Evolutionary conservation across 1,140 invertebrate genomes (phyloP), one percentile per base, ranked within the genome.

Genomic region (Sogatella furcifera): DNA sequence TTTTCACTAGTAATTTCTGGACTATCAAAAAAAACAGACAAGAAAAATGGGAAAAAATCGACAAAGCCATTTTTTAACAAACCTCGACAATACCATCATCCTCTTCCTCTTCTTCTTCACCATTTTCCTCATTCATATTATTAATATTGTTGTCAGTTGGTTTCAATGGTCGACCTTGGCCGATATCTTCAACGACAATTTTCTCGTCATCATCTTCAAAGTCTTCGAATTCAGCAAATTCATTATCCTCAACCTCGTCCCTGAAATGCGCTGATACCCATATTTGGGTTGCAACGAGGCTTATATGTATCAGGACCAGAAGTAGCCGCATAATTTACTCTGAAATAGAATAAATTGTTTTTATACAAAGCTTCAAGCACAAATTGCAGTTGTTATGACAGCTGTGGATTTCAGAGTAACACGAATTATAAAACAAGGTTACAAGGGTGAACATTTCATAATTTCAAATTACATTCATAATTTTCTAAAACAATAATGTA

Each of bases 151-250:
- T 14, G 15, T n/a, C 46, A 17, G 1, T 19, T 22, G 15, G 15
- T 17, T 49, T 49, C 21, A 22, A 49, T 10, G 21, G 15, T 17
- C 21, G 70, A n/a, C 17, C 31, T 24, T 44, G 55, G 63, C 56
- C 59, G 63, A 71, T 63, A 34, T 72, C 69, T 22, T 53, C 42
- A 49, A 63, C 59, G 28, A 24, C 43, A 46, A 24, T 19, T 53
- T 53, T 69, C 34, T 28, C 52, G 22, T 59, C 67, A 19, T 86
- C 84, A 2, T 82, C 79, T 65, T 92, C 89, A 73, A 92, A 90
- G 69, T 96, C 91, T 74, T 97, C 94, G 78, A 97, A 97, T 73
- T 97, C 94, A 1, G 93, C 93, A 81, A 97, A 97, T 69, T 97
- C 94, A 81, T 95, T 94, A 70, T 95, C 92, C 65, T 89, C 85